A percentile compares a stretch with the other conserved stretches of the same genome.
phyloP scores from a whole-genome alignment of 2,113 vertebrate species.

The Haliaeetus leucogaster region DNA sequence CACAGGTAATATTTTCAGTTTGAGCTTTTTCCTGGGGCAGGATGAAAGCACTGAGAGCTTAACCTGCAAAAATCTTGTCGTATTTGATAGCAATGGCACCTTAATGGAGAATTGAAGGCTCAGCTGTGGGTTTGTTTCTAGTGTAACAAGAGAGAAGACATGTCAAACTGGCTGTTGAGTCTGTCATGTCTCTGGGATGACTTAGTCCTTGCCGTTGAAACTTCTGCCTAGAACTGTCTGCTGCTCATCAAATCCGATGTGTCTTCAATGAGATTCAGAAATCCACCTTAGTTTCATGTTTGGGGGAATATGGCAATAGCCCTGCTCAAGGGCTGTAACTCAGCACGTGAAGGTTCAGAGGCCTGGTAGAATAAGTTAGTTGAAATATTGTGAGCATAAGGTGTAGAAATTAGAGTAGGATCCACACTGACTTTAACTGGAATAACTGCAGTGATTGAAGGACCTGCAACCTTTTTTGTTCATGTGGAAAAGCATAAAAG shows the following conservation, averaged over 20 bases:
- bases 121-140: neutral
- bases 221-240: neutral
- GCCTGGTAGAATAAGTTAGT: neutral
- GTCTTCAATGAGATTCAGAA: neutral
- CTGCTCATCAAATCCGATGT: neutral
- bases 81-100: neutral
- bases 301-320: neutral
- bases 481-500: neutral
- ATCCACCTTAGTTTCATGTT: neutral
- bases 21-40: neutral
- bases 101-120: neutral
- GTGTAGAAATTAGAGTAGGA: neutral
- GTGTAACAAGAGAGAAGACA: neutral
- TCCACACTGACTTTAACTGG: neutral
- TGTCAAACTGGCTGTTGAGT: neutral
- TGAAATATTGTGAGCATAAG: neutral
- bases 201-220: neutral
- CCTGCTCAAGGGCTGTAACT: neutral
- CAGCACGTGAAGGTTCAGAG: neutral
- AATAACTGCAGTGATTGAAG: neutral
- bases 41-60: neutral
- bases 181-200: neutral
- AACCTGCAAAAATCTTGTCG: neutral
- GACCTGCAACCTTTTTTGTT: neutral
- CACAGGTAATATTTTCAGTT: conserved; percentile 78